phyloP scores from a whole-genome alignment of 2,888 invertebrate species.

The Drosophila testacea region DNA sequence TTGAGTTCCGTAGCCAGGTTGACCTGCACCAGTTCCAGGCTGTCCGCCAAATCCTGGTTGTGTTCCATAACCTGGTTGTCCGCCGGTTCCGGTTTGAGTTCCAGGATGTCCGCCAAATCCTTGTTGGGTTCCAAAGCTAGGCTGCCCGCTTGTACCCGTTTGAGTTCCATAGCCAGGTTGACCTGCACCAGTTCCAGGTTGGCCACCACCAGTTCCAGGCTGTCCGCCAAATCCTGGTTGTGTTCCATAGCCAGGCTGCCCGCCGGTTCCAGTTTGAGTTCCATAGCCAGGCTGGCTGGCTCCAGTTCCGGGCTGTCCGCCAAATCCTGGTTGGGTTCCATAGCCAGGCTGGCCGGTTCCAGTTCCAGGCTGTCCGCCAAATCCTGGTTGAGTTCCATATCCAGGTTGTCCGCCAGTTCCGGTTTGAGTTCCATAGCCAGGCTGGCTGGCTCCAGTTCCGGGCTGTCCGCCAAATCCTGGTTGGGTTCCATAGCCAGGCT shows the following conservation, averaged over 20 bases:
- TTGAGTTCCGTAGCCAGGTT: too few relatives aligned
- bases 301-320: too few relatives aligned
- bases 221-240: constrained; percentile 15
- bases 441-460: constrained; percentile 13
- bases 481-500: constrained; percentile 21
- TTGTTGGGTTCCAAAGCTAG: constrained; percentile 28
- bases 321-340: constrained; percentile 6
- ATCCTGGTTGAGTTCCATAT: constrained; percentile 29
- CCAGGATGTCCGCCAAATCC: constrained; percentile 11
- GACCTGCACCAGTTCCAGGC: too few relatives aligned
- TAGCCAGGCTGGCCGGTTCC: constrained; percentile 21
- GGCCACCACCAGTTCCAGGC: constrained; percentile 21
- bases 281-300: constrained; percentile 24
- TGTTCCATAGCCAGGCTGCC: constrained; percentile 36
- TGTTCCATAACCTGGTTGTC: constrained; percentile 32
- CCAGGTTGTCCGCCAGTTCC: constrained; percentile 29
- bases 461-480: constrained; percentile 10
- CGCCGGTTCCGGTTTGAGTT: constrained; percentile 10
- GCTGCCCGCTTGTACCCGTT: background rate
- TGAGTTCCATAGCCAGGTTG: constrained; percentile 2
- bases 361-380: constrained; percentile 19
- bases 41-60: constrained; percentile 6
- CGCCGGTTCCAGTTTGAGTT: background rate
- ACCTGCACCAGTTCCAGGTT: constrained; percentile 17
- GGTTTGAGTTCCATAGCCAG: background rate